Base-by-base conservation (phyloP, 2,797 vertebrate genomes). In the Podarcis lilfordi region DNA sequence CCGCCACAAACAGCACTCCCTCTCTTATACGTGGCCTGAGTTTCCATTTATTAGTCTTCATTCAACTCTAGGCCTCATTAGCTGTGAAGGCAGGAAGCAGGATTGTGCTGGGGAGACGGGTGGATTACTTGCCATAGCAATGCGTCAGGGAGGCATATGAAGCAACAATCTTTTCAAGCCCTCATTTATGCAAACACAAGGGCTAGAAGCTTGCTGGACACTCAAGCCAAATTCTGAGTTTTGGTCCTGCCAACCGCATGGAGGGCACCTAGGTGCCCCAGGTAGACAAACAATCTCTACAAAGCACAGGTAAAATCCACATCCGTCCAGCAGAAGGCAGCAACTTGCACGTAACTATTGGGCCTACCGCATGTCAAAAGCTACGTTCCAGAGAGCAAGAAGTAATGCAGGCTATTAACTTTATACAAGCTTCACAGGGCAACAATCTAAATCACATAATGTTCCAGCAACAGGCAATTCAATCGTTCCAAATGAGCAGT, bases 391-490 rank as follows among this genome's bases (percentile, higher is more conserved):
- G 83, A 87, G 45, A 78, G 0, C 0, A 71, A 88, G 84, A 13
- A 79, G 68, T 84, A 64, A 90, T 80, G 86, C 69, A 75, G 89
- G 80, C 23, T 80, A 35, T 81, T 81, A 8, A 66, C 79, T 87
- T 80, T 59, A 86, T 89, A 72, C 85, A 91, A 86, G 83, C 72
- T 55, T 64, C 78, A 82, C 17, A 82, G 79, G 79, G 83, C 61
- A 88, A 84, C 78, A 50, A 84, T 81, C 10, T 84, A 92, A 91
- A 90, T 75, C 84, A 91, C 88, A 68, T 11, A 68, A 89, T 2
- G 80, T 90, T 85, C 84, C 25, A 71, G 75, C 0, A 0, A 93
- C 43, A 89, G 71, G 81, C 45, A 93, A 91, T 84, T 85, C 86
- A 83, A 55, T 5, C 23, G 72, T 8, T 95, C 80, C 82, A 86